Base-by-base conservation (phyloP, 1,140 invertebrate species). In the Neodiprion fabricii region DNA sequence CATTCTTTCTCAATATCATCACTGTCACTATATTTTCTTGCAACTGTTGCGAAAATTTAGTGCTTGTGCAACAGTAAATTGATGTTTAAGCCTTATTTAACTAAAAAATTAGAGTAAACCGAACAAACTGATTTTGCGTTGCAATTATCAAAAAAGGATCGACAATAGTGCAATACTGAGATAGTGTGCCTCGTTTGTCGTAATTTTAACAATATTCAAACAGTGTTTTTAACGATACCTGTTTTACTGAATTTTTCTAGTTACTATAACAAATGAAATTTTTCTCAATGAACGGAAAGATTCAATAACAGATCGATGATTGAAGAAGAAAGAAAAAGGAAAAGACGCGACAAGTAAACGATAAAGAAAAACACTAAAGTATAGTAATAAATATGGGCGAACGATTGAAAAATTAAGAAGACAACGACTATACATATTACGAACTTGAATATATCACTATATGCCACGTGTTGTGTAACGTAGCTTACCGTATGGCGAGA, bases 381-480 rank as follows among this genome's bases (percentile, higher is more conserved):
- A 69, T 70, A 40, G 61, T 21, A 65, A 65, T 65, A 14, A 65
- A 14, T 14, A 17, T 65, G 7, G 17, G 1, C 49, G 73, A 21
- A 53, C 48, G 28, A 66, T 40, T 47, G 28, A 70, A 9, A 40
- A 9, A 72, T 50, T 67, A 17, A 67, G 17, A 75, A 49, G 40
- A 72, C 23, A 14, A 9, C 70, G 68, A 74, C 68, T 66, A 70
- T 74, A 40, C 28, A 74, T 70, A 17, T 74, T 74, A 70, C 68
- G 21, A 74, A 14, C 67, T 70, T 40, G 66, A 70, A 49, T 48
- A 49, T 48, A 67, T 73, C 71, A 71, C 28, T 40, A 40, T 40
- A 40, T 40, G 28, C 28, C 5, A 40, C 1, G 5, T 0, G 28
- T 40, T 40, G 28, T 40, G 5, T 40, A 40, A 40, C 5, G 28